These are phyloP conservation scores for Agapornis canus DNA, from an alignment of 2,797 vertebrate genomes.

Conservation along the genomic window DNA sequence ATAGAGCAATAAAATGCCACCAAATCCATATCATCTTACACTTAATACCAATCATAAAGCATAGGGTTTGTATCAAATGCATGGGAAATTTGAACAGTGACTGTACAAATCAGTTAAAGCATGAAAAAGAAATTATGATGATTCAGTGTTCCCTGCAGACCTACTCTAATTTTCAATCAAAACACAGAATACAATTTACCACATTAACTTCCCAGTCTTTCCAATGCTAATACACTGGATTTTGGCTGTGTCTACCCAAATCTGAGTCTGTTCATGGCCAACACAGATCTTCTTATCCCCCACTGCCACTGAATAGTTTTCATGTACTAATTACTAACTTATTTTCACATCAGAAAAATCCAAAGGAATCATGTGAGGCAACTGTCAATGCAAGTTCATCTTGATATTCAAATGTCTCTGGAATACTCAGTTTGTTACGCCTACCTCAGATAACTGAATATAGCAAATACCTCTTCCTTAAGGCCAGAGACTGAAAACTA, in stretches of 20 bases:
- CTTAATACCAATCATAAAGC: not conserved
- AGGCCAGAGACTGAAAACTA: not conserved
- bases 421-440: not conserved
- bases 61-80: not conserved
- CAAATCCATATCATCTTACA: not conserved
- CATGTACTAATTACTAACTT: not conserved
- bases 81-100: not conserved
- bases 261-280: not conserved
- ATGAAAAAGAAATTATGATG: not conserved
- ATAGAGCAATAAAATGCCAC: not conserved
- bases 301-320: not conserved
- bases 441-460: not conserved
- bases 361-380: not conserved
- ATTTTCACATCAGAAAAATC: not conserved
- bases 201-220: not conserved
- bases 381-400: not conserved
- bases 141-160: not conserved
- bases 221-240: not conserved
- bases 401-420: not conserved
- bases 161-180: not conserved
- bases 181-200: not conserved
- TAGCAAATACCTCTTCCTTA: not conserved
- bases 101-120: not conserved
- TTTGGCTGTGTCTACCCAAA: not conserved
- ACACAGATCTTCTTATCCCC: rapidly evolving